Base-by-base conservation (phyloP, 2,888 invertebrate species). In the Yponomeuta sedellus region DNA sequence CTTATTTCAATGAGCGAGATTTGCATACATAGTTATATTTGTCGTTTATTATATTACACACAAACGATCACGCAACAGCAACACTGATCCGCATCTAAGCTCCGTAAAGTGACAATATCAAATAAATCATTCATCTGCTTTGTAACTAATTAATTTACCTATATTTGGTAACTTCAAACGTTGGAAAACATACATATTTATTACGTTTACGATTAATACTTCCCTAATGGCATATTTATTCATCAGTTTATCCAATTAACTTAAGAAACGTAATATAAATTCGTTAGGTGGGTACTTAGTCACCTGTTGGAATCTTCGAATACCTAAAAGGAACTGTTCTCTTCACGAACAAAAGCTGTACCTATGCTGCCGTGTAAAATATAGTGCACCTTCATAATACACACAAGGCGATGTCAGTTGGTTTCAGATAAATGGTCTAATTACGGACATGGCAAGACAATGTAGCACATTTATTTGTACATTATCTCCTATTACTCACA, bases 1-100 rank as follows among this genome's bases (percentile, higher is more conserved):
- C 79, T 11, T 64, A 22, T 64, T 87, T 85, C 81, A 86, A 87
- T 88, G 86, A 87, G 85, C 82, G 86, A 83, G 80, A 81, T 84
- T 86, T 82, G 82, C 81, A 82, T 86, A 72, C 12, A 52, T 22
- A 44, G 34, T 8, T 34, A 34, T 34, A 56, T 64, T 64, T 52
- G 64, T 56, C 69, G 81, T 77, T 78, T 81, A 83, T 80, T 80
- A 75, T 75, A 28, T 28, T 28, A 81, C 79, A 76, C 75, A 74
- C 77, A n/a, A n/a, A 66, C 74, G 74, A 65, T 76, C 75, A 75
- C 80, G 81, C 80, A 83, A 83, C 74, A 72, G 81, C 80, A 83
- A 83, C 74, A 72, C 77, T 74, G 80, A 79, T 81, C 75, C 73
- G 73, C 79, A 82, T 81, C 81, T 78, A 71, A 73, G 72, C 75